Base-by-base conservation (phyloP, 2,888 invertebrate genomes). In the Aphidius colemani region DNA sequence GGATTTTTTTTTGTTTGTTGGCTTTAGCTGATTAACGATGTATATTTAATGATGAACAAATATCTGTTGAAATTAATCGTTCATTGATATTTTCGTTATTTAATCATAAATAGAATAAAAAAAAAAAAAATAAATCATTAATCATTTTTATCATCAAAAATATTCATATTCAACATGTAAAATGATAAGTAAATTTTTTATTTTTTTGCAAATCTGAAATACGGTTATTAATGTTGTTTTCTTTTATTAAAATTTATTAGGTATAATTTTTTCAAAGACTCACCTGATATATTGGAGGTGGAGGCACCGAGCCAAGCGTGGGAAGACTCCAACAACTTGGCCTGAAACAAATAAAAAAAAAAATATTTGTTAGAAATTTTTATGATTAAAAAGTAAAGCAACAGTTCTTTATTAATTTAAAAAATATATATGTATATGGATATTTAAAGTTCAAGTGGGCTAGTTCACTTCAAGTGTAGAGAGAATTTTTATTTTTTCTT, bases 281-380 rank as follows among this genome's bases (percentile, higher is more conserved):
- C 90, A 95, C 94, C 94, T 89, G 94, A 92, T 85, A 94, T 90
- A 77, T 93, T 91, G 67, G 94, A 93, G 67, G 94, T 93, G 71
- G 94, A 92, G 76, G 93, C 91, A 74, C 94, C 94, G 84, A 95
- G 90, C 95, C 95, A 95, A 81, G 93, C 92, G 83, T 95, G 94
- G 72, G 94, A 94, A 74, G 92, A 94, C 84, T 95, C 95, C 85
- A 95, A 86, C 85, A 95, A 88, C 86, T 95, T 94, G 77, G 95
- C 95, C 95, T 95, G 90, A 70, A 89, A 89, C 82, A 85, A 79
- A 83, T 75, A 79, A 75, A 74, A 73, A 67, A 70, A 59, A 46
- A 60, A 59, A 55, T 51, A 44, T 57, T 62, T 53, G 39, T 61
- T 62, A 48, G 60, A 44, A 64, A 51, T 11, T n/a, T 11, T n/a